Base-by-base conservation (phyloP, 2,797 vertebrate species). In the Myotis daubentonii region DNA sequence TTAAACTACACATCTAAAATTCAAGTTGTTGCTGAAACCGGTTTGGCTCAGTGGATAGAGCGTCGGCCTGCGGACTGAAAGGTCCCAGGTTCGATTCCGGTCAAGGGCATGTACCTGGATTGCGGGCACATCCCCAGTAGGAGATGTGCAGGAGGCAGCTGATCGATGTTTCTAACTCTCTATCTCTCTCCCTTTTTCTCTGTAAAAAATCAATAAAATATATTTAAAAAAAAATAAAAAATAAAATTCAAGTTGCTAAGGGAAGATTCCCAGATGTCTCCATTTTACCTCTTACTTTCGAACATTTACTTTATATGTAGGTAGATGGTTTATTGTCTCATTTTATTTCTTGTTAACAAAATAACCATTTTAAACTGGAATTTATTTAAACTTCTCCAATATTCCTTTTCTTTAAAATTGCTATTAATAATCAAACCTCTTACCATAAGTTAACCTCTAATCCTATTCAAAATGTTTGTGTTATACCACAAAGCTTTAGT, bases 301-400 rank as follows among this genome's bases (percentile, higher is more conserved):
- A 86, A 87, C 17, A 66, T 33, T 85, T 75, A 44, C 85, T 89
- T 80, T 75, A 28, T 8, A 60, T 60, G 33, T 8, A n/a, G 28
- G 11, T 28, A 62, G 60, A 82, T 83, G 25, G 28, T 25, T 82
- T 87, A 71, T 79, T 95, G 53, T 74, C 55, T 72, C 78, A 70
- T 57, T 92, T 93, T 84, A 89, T 82, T 83, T 83, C 16, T 84
- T 72, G 33, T 62, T 72, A 75, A 72, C 49, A 75, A 60, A 66
- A 36, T 36, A 83, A 68, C 4, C 53, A 83, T 57, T 87, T 71
- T 17, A 4, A 94, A 74, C 28, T 55, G 66, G 20, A 83, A 5
- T 84, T 83, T 83, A 86, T 75, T 87, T 74, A 89, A 89, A 93
- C 51, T 9, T 93, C 78, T 47, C 44, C 6, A 78, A 11, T 71